A percentile compares a stretch with the other conserved stretches of the same genome.
Conservation (phyloP, 2,113 vertebrate species). For the Gymnobelideus leadbeateri region DNA sequence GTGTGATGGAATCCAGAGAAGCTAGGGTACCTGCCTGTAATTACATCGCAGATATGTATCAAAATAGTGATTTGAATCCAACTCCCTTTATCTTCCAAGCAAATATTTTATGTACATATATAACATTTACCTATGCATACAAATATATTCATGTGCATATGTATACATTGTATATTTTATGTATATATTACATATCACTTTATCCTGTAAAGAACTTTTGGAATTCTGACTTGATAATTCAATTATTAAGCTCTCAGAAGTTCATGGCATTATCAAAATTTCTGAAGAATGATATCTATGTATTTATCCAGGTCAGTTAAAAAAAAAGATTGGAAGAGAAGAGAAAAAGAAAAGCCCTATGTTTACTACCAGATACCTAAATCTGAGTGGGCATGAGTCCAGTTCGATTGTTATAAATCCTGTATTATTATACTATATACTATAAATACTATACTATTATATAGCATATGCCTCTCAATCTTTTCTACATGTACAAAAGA, state of each 20-base stretch:
- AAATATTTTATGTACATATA: background rate
- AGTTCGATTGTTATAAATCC: background rate
- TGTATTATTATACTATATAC: too few species aligned
- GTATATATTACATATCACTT: background rate
- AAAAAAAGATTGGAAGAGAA: background rate
- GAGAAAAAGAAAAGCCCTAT: background rate
- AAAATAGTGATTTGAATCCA: background rate
- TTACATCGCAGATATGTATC: too few species aligned
- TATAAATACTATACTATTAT: background rate
- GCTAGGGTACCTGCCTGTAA: background rate
- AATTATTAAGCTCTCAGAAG: background rate
- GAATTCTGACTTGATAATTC: background rate
- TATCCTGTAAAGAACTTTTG: background rate
- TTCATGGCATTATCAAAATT: background rate
- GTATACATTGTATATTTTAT: background rate
- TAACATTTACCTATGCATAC: background rate
- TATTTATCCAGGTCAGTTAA: background rate
- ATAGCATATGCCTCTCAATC: background rate
- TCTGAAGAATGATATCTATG: background rate
- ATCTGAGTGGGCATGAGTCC: background rate
- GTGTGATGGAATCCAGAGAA: background rate
- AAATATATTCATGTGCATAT: too few species aligned
- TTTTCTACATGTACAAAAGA: background rate
- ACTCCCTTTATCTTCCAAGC: background rate
- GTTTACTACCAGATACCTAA: background rate